phyloP scores from a whole-genome alignment of 2,113 vertebrate species.

The Craseonycteris thonglongyai region DNA sequence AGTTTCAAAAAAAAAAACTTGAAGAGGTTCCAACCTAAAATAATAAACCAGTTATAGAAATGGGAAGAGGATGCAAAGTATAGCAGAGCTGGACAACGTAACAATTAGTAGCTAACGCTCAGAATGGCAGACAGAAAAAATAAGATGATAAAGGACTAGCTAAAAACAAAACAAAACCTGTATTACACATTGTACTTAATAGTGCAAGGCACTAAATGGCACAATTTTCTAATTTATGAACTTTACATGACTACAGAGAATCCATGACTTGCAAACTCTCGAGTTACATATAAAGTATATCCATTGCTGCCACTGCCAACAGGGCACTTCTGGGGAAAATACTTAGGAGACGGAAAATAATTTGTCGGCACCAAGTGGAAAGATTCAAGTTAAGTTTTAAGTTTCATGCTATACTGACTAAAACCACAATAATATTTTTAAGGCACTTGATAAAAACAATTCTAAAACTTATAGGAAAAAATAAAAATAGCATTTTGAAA shows the following conservation, averaged over 20 bases:
- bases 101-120: neutral
- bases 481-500: neutral
- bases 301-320: neutral
- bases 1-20: slow-evolving; percentile 24
- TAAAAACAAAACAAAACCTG: neutral
- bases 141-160: neutral
- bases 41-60: slow-evolving; percentile 1
- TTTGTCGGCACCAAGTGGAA: neutral
- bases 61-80: neutral
- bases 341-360: neutral
- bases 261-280: neutral
- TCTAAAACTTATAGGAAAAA: slow-evolving; percentile 22
- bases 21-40: neutral
- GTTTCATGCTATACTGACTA: neutral
- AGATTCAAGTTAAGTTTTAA: slow-evolving; percentile 13
- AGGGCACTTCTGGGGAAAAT: neutral
- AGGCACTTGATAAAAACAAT: neutral
- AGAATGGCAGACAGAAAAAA: neutral
- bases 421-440: neutral
- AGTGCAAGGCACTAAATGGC: neutral
- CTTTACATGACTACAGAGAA: neutral
- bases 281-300: neutral
- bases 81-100: neutral
- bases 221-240: neutral
- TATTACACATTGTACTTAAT: neutral